Base-by-base conservation (phyloP, 2,113 vertebrate species). In the Lepidothrix coronata region DNA sequence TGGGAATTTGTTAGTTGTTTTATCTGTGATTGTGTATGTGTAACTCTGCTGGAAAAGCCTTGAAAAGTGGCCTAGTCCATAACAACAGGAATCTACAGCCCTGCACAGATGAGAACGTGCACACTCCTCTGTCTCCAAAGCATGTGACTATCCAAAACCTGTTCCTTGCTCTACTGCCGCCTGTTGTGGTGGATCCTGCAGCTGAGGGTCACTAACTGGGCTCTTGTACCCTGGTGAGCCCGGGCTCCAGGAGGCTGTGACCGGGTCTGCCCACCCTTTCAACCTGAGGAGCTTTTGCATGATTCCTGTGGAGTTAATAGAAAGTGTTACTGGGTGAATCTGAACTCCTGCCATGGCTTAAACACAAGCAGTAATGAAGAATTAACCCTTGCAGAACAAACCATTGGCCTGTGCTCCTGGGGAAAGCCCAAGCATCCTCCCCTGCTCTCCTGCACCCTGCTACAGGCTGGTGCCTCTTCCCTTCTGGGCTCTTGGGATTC, bases 161-260 rank as follows among this genome's bases (percentile, higher is more conserved):
- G 6, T 15, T 49, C 39, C 33, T 31, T 13, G 24, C 70, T 11
- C 9, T 21, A 35, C 35, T 4, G 4, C 49, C 0, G 2, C 52
- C 48, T 67, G 58, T 23, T 0, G 0, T 3, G 8, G 27, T 3
- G 5, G 33, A 55, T 68, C 21, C n/a, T 8, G 28, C 0, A 6
- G 16, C 49, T 2, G 2, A 17, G 31, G 66, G 90, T 15, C 61
- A 30, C 51, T 80, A 19, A 59, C 83, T 0, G 1, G 48, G 44
- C 35, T 57, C 21, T 11, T 6, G 11, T 27, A 14, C 11, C 27
- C 19, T 1, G 6, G 46, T 20, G 48, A 67, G 57, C 59, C 31
- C 6, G 8, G 72, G 59, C 44, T 68, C 10, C 12, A 13, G 22
- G 54, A 12, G 15, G 52, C 43, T 73, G 51, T 51, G 41, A 39